These are phyloP conservation scores for Aphelenchoides bicaudatus DNA, from an alignment of 2,888 invertebrate genomes.

Conservation along the genomic window DNA sequence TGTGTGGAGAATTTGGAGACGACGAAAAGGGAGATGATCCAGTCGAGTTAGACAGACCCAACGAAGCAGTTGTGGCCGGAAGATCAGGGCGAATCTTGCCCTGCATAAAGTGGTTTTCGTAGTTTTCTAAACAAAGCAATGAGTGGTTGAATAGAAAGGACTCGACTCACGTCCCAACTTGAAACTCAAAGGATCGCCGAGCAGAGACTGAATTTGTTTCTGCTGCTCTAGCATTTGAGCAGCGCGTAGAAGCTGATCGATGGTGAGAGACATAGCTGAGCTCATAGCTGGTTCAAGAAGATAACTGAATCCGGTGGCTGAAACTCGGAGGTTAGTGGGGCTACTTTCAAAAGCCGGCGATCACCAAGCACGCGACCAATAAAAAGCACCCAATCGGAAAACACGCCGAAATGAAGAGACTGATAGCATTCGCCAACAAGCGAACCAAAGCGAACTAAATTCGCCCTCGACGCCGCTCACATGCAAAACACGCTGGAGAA, in stretches of 20 bases:
- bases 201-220: neutral
- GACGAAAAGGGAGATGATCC: neutral
- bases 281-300: slow-evolving; percentile 26
- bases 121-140: slow-evolving; percentile 32
- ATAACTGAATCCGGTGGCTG: neutral
- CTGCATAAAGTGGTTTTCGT: slow-evolving; percentile 28
- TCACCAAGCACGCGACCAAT: no score
- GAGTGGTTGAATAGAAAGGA: no score
- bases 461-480: no score
- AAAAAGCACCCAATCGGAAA: no score
- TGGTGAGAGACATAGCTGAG: slow-evolving; percentile 23
- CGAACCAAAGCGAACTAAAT: no score
- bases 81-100: slow-evolving; percentile 25
- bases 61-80: slow-evolving; percentile 1
- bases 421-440: no score
- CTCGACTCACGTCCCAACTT: slow-evolving; percentile 10
- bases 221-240: slow-evolving; percentile 42
- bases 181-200: slow-evolving; percentile 7
- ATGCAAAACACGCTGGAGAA: no score
- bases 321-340: neutral
- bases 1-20: slow-evolving; percentile 17
- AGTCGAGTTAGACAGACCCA: slow-evolving; percentile 4
- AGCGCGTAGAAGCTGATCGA: slow-evolving; percentile 41
- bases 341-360: no score
- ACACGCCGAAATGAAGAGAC: no score